A percentile compares a stretch with the other conserved stretches of the same genome.
These are phyloP conservation scores for Picus viridis DNA, from an alignment of 2,797 vertebrate species.

Conservation along the genomic window DNA sequence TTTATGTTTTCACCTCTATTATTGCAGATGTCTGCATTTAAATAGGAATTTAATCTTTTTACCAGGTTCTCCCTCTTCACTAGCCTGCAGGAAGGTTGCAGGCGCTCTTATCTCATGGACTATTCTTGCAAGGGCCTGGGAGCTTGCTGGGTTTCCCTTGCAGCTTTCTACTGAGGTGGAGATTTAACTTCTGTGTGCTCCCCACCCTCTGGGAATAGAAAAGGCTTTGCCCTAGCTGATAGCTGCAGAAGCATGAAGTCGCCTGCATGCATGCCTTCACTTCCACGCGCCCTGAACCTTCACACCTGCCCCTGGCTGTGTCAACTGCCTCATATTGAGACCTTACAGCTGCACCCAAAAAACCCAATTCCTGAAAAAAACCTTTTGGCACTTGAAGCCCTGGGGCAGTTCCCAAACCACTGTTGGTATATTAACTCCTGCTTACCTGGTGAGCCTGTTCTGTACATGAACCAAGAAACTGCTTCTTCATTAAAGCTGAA, in stretches of 20 bases:
- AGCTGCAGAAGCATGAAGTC: not conserved
- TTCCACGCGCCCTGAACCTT: not conserved
- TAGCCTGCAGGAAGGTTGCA: not conserved
- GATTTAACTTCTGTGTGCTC: not conserved
- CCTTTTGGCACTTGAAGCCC: not conserved
- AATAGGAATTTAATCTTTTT: conserved; percentile 16
- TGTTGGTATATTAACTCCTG: not conserved
- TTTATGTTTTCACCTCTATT: not conserved
- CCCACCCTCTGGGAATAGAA: not conserved
- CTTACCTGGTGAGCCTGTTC: not conserved
- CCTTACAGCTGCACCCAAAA: not conserved
- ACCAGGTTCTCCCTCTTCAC: not conserved
- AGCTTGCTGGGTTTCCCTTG: not conserved
- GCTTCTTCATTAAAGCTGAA: not conserved
- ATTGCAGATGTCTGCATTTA: conserved; percentile 24
- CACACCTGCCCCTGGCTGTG: not conserved
- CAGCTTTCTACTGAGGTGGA: not conserved
- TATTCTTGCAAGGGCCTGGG: not conserved
- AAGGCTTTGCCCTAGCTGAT: not conserved
- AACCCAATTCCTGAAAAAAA: fast-evolving
- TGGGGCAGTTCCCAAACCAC: not conserved
- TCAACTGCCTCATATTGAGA: not conserved
- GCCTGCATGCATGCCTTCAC: not conserved
- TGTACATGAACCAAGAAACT: not conserved
- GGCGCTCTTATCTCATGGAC: not conserved